Evolutionary conservation across 2,888 invertebrate genomes (phyloP), one percentile per base, ranked within the genome.

Genomic region (Syritta pipiens): DNA sequence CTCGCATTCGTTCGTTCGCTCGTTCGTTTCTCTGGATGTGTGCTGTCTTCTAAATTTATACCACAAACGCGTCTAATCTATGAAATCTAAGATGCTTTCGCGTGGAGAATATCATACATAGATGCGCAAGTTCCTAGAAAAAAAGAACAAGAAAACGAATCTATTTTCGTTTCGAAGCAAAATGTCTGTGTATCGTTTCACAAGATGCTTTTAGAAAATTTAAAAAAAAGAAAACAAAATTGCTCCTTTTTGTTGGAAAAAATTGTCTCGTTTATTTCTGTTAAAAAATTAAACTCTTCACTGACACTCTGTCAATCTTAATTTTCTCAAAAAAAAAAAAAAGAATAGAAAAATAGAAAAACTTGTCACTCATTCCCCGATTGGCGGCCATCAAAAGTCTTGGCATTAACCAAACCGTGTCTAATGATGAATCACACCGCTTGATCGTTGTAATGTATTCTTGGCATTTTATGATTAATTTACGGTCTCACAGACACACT

Each of bases 391-490:
- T n/a, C n/a, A n/a, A 46, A 5, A 44, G 19, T 48, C 6, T 51
- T 53, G 62, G 46, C 51, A 62, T 28, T 53, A 35, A 44, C 44
- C 49, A 12, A 49, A 57, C 22, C 48, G 17, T 46, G 35, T 44
- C n/a, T n/a, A 37, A 60, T 79, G 74, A 74, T 68, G 67, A 67
- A 79, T 42, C 28, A 12, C 19, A 10, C 19, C 35, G 28, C 42
- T 44, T 67, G 49, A 74, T 60, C 51, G 62, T 67, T 55, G 60
- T 67, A 60, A 68, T 32, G 68, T 79, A 68, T 67, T 71, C 48
- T 71, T 59, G 40, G 77, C 51, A 65, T 65, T n/a, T 71, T 51
- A 57, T 68, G 79, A 60, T 72, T 72, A 74, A 72, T 79, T 67
- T 65, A 72, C 48, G 48, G 65, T 72, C 40, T 14, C n/a, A n/a